Conservation (phyloP, 2,888 invertebrate genomes). For the Tetramorium bicarinatum region DNA sequence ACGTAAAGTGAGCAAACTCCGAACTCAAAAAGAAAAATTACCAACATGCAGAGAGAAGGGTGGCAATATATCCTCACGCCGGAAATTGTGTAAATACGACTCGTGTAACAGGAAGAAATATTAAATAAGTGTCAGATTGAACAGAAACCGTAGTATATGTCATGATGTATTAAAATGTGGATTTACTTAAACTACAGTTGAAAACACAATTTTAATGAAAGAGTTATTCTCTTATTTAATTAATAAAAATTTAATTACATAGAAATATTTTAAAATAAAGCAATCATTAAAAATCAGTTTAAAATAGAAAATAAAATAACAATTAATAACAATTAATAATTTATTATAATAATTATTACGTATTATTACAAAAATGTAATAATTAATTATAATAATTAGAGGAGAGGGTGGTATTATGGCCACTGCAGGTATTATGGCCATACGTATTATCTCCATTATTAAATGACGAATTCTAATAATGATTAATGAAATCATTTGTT, state of each 20-base stretch:
- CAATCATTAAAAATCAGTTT: not conserved
- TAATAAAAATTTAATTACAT: not conserved
- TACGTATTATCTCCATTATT: too few species aligned
- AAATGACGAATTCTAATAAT: too few species aligned
- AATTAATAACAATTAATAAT: not conserved
- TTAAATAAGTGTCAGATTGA: conserved; percentile 19
- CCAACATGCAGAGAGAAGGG: not conserved
- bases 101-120: conserved; percentile 6
- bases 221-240: not conserved
- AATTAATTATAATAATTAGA: too few species aligned
- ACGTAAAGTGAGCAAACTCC: not conserved
- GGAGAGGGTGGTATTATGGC: too few species aligned
- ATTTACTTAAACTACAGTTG: conserved; percentile 12
- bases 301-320: not conserved
- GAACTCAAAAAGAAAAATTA: not conserved
- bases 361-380: not conserved
- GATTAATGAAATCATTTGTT: too few species aligned
- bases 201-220: not conserved
- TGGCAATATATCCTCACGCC: conserved; percentile 14
- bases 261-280: not conserved
- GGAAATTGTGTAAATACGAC: conserved; percentile 24
- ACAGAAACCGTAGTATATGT: not conserved
- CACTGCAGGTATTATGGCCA: too few species aligned
- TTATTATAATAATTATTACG: not conserved
- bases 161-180: not conserved